These are phyloP conservation scores for Macroteleia sp. DNA, from an alignment of 2,888 invertebrate species.

Conservation along the genomic window DNA sequence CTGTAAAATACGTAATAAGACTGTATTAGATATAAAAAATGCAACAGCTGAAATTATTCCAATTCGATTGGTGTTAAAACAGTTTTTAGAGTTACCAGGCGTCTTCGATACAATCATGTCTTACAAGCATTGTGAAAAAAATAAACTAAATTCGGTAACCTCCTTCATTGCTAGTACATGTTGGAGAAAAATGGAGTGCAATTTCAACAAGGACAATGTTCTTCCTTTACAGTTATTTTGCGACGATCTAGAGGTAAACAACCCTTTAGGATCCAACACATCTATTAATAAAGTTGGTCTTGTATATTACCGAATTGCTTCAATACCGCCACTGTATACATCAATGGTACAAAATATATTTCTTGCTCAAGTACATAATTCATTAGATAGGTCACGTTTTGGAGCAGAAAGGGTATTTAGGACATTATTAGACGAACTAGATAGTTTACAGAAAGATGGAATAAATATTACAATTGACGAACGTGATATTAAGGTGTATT, in stretches of 20 bases:
- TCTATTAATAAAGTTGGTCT: slow-evolving; percentile 46
- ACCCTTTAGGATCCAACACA: slow-evolving; percentile 60
- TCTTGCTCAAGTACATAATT: slow-evolving; percentile 32
- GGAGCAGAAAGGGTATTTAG: slow-evolving; percentile 13
- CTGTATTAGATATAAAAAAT: too few relatives aligned
- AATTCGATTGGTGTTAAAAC: slow-evolving; percentile 22
- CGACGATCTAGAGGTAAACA: slow-evolving; percentile 65
- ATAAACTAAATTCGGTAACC: neutral
- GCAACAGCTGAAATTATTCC: slow-evolving; percentile 44
- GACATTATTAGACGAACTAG: slow-evolving; percentile 13
- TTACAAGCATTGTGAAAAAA: slow-evolving; percentile 8
- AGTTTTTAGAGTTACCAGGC: slow-evolving; percentile 51
- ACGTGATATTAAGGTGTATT: neutral
- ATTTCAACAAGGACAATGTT: slow-evolving; percentile 27
- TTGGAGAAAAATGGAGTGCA: neutral
- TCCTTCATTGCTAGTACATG: slow-evolving; percentile 13
- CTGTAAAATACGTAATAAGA: too few relatives aligned
- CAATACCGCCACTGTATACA: slow-evolving; percentile 56
- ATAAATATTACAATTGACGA: neutral
- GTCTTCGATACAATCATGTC: slow-evolving; percentile 34
- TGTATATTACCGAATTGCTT: slow-evolving; percentile 32
- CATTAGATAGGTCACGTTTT: slow-evolving; percentile 8
- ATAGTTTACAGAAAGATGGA: slow-evolving; percentile 10
- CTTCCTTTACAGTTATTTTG: slow-evolving; percentile 59
- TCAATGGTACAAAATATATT: slow-evolving; percentile 63